phyloP scores from a whole-genome alignment of 2,113 vertebrate genomes.

The Oryzias woworae region DNA sequence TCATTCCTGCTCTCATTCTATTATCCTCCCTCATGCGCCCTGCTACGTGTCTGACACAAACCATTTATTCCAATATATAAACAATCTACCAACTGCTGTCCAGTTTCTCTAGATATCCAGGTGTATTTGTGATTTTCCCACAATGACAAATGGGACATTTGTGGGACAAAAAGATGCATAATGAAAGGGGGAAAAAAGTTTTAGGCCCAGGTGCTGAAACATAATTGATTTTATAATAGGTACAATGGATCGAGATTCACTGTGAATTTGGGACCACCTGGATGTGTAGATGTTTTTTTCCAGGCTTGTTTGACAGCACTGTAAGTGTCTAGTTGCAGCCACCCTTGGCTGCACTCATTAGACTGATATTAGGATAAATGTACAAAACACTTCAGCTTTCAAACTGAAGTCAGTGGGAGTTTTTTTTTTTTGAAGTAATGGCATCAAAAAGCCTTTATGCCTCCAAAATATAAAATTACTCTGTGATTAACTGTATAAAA shows the following conservation, averaged over 20 bases:
- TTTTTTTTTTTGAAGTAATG: too few relatives aligned
- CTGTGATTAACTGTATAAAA: too few relatives aligned
- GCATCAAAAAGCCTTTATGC: too few relatives aligned
- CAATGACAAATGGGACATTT: slow-evolving; percentile 45
- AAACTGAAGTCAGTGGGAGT: slow-evolving; percentile 4
- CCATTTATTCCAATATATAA: slow-evolving; percentile 46
- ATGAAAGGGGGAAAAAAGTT: slow-evolving; percentile 46
- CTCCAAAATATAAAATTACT: too few relatives aligned
- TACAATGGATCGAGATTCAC: slow-evolving; percentile 41
- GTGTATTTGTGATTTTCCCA: slow-evolving; percentile 19
- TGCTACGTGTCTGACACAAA: slow-evolving; percentile 29
- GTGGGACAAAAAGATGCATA: slow-evolving; percentile 37
- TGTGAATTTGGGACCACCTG: slow-evolving; percentile 52
- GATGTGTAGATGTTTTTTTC: slow-evolving; percentile 31
- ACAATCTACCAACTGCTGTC: slow-evolving; percentile 32
- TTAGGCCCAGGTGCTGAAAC: slow-evolving; percentile 64
- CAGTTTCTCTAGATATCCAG: slow-evolving; percentile 32
- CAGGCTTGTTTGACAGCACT: slow-evolving; percentile 26
- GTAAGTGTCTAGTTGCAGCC: slow-evolving; percentile 17
- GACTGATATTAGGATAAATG: slow-evolving; percentile 27
- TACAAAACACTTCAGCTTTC: slow-evolving; percentile 25
- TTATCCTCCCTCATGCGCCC: slow-evolving; percentile 4
- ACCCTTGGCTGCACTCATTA: slow-evolving; percentile 43
- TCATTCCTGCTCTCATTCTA: slow-evolving; percentile 11
- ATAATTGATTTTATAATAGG: slow-evolving; percentile 71